Conservation (phyloP, 2,888 invertebrate genomes). For the Pollenia griseotomentosa region DNA sequence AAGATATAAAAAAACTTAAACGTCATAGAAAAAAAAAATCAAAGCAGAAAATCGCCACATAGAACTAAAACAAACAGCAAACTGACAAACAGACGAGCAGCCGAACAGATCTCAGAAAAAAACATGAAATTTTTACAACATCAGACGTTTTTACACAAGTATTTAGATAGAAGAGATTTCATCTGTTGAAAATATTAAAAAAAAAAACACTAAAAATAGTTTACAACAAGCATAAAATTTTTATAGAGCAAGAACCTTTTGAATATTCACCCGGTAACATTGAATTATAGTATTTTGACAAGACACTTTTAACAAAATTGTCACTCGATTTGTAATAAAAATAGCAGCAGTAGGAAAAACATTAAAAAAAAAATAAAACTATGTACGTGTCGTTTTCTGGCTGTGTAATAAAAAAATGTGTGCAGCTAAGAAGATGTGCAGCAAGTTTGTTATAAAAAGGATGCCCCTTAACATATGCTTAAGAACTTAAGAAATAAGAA, state of each 20-base stretch:
- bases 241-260: constrained; percentile 48
- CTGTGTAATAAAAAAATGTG: not conserved
- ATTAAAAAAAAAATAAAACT: constrained; percentile 3
- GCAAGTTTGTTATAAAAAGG: not conserved
- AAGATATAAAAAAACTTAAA: constrained; percentile 30
- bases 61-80: not conserved
- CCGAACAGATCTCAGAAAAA: not conserved
- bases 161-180: not conserved
- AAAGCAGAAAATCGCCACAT: constrained; percentile 21
- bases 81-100: not conserved
- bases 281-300: constrained; percentile 55
- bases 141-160: constrained; percentile 5
- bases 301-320: constrained; percentile 33
- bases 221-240: not conserved
- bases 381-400: not conserved
- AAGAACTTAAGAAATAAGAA: not conserved
- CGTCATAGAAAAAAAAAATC: constrained; percentile 36
- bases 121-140: constrained; percentile 20
- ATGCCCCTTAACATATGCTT: not conserved
- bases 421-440: not conserved
- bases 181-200: not conserved
- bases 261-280: constrained; percentile 13
- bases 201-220: not conserved
- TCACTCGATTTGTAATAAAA: constrained; percentile 42
- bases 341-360: not conserved